Conservation (phyloP, 2,888 invertebrate species). For the Pandemis heparana region DNA sequence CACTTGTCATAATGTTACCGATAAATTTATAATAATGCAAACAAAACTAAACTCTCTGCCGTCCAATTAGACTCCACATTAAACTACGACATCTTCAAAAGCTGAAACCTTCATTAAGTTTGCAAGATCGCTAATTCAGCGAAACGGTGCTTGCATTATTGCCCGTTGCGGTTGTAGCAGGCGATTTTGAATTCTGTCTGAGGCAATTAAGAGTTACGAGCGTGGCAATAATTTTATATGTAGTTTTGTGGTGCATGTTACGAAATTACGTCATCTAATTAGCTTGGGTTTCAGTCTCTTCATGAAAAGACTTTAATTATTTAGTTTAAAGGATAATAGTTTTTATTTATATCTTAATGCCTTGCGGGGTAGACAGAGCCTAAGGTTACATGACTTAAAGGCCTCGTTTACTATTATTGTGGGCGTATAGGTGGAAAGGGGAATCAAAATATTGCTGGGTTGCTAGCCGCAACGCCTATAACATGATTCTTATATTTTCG, state of each 20-base stretch:
- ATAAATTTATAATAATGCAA: slow-evolving; percentile 1
- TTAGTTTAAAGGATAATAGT: no score
- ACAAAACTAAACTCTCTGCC: slow-evolving; percentile 5
- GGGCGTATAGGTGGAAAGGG: no score
- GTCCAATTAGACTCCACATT: slow-evolving; percentile 1
- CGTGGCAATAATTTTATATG: not conserved
- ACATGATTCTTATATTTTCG: no score
- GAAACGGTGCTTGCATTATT: slow-evolving; percentile 1
- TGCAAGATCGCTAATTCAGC: slow-evolving; percentile 18
- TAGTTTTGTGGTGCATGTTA: not conserved
- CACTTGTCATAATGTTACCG: not conserved
- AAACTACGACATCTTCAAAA: not conserved
- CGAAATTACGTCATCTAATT: not conserved
- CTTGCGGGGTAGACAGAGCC: no score
- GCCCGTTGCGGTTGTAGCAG: slow-evolving; percentile 5
- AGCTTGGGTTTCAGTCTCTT: not conserved
- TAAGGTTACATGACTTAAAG: no score
- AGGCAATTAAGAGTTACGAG: not conserved
- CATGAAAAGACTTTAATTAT: not conserved
- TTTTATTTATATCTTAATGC: no score
- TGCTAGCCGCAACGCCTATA: no score
- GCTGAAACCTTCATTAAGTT: slow-evolving; percentile 10
- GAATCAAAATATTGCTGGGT: no score
- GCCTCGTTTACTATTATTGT: no score
- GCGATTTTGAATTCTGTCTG: not conserved